Evolutionary conservation across 35 echinoderm and acorn worm genomes (phyloP), one percentile per base, ranked within the genome.

Genomic region (Heliocidaris erythrogramma): DNA sequence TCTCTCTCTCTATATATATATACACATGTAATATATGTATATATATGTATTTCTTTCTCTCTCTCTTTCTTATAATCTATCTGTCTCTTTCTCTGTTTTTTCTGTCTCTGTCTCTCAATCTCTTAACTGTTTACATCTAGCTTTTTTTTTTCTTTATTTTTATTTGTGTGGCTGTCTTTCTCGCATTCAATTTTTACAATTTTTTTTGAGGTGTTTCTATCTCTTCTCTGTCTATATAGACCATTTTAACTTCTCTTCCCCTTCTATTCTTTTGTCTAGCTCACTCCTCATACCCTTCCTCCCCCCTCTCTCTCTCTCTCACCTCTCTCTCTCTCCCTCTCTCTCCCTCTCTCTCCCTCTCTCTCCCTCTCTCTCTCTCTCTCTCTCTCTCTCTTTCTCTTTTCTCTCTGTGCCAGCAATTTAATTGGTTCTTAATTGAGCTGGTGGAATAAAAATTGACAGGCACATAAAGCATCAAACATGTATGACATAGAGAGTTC

Each of bases 361-460:
- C 31, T 89, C 18, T 89, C 87, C 42, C 87, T 89, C 87, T 89
- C 87, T 48, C 30, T 88, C 27, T 13, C 7, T 48, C 17, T 8
- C 18, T 24, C 2, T 35, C 5, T 9, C 30, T 88, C 30, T 88
- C 30, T 88, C 31, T 88, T 48, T 88, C 86, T 88, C 47, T 6
- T n/a, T n/a, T 88, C n/a, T 88, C 31, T 18, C 32, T 9, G n/a
- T 78, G 10, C 17, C 87, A 47, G 87, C 29, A 89, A 31, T 47
- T 89, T 89, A 89, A 89, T 31, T 89, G 87, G 30, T 89, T 89
- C 17, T 47, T 89, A 89, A 89, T 89, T 89, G 87, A 89, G 31
- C 12, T 89, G 87, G 65, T 27, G 65, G 21, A n/a, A 78, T 78
- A n/a, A 27, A 78, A 78, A 78, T 78, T 78, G 65, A 78, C 65